Evolutionary conservation across 2,797 vertebrate genomes (phyloP).

Genomic region (Leptodactylus fallax): DNA sequence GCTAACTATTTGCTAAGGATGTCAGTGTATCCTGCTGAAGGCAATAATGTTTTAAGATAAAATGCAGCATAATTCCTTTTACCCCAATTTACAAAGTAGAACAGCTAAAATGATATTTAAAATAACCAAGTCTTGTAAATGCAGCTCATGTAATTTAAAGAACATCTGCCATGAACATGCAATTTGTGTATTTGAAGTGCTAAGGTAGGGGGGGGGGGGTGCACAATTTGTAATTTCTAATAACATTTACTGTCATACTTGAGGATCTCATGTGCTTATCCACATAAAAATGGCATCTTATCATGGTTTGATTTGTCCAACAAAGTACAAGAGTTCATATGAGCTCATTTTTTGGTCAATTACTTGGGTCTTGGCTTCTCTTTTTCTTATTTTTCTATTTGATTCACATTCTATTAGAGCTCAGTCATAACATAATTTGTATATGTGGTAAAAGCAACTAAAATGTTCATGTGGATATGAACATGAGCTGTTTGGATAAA

Average conservation of each 20-base stretch:
- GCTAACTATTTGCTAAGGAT: background rate
- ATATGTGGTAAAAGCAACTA: too few relatives aligned
- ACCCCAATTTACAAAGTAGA: background rate
- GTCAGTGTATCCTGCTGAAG: background rate
- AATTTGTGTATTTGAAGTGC: too few relatives aligned
- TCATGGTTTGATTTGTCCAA: background rate
- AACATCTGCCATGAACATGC: background rate
- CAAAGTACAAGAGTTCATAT: background rate
- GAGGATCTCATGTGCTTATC: background rate
- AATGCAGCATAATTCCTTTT: conserved; percentile 24
- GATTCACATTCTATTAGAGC: too few relatives aligned
- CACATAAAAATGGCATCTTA: background rate
- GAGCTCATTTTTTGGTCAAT: background rate
- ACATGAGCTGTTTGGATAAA: too few relatives aligned
- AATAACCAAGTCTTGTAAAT: background rate
- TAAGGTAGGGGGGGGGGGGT: too few relatives aligned
- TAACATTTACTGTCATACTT: background rate
- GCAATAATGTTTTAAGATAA: background rate
- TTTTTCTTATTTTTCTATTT: too few relatives aligned
- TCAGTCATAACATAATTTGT: too few relatives aligned
- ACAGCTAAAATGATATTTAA: background rate
- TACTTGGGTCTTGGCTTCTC: too few relatives aligned
- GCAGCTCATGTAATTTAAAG: background rate
- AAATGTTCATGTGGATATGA: too few relatives aligned
- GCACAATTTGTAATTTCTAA: too few relatives aligned